These are phyloP conservation scores for Octomys mimax DNA, from an alignment of 2,797 vertebrate genomes.

Conservation along the genomic window DNA sequence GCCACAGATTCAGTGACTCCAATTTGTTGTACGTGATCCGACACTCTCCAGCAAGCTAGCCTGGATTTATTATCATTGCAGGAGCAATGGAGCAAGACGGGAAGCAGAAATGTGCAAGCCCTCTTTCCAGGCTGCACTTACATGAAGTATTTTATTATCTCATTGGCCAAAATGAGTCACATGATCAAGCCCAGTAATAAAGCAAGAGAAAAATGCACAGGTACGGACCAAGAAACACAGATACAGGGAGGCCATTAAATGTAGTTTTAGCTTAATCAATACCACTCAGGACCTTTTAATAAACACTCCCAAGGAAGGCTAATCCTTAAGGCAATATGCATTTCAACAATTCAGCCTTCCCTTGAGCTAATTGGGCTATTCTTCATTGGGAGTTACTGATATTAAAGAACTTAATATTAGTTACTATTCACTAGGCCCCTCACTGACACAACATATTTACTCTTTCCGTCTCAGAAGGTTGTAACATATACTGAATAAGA, in stretches of 20 bases:
- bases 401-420: constrained; percentile 6
- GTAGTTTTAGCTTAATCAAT: neutral
- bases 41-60: neutral
- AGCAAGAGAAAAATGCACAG: neutral
- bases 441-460: constrained; percentile 46
- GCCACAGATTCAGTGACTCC: neutral
- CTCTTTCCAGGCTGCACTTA: neutral
- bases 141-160: neutral
- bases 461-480: neutral
- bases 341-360: neutral
- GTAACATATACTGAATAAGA: neutral
- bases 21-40: neutral
- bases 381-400: constrained; percentile 7
- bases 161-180: neutral
- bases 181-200: neutral
- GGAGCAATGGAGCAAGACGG: neutral
- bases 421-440: neutral
- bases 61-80: neutral
- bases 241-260: neutral
- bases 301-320: neutral
- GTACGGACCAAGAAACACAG: neutral
- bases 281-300: neutral
- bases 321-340: neutral
- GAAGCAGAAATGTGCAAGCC: neutral
- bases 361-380: neutral